Evolutionary conservation across 2,888 invertebrate genomes (phyloP), one percentile per base, ranked within the genome.

Genomic region (Mongoloraphidia duomilia): DNA sequence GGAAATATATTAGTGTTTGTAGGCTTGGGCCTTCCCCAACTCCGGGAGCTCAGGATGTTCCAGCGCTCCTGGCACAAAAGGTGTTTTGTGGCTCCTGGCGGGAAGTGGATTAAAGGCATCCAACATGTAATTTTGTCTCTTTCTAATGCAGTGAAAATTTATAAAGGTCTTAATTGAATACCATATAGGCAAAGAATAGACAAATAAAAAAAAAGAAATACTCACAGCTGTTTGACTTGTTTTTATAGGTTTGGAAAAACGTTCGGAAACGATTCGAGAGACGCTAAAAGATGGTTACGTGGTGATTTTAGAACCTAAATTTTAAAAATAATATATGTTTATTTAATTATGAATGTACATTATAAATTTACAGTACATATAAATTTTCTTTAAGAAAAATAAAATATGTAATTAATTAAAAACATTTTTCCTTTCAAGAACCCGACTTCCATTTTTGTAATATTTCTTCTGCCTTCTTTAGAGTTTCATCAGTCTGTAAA

Each of bases 231-330:
- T 35, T 10, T 9, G 9, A 52, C 49, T 55, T n/a, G n/a, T n/a
- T 51, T 43, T 62, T 70, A 17, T 60, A 82, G 82, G 60, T 80
- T 77, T 66, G 87, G 86, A 8, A 80, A 80, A 62, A 86, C 86
- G 0, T 86, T 76, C 62, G 86, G 83, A 17, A 80, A 77, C 56
- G 82, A 82, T 59, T 80, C 84, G 0, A 70, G 78, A 57, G 79
- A 85, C 60, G 84, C 84, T 0, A 84, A 84, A 62, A 68, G 79
- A 53, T 84, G 84, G 80, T 66, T 86, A 43, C 74, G 80, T 41
- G 79, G 79, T 34, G 78, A 80, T 61, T 81, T 76, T 60, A 63
- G 68, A 34, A 65, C 68, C 11, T 56, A 58, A 56, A 49, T 12
- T 40, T 14, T 14, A 12, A n/a, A 12, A 44, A 40, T 35, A 26